Base-by-base conservation (phyloP, 2,888 invertebrate genomes). In the Selenia dentaria region DNA sequence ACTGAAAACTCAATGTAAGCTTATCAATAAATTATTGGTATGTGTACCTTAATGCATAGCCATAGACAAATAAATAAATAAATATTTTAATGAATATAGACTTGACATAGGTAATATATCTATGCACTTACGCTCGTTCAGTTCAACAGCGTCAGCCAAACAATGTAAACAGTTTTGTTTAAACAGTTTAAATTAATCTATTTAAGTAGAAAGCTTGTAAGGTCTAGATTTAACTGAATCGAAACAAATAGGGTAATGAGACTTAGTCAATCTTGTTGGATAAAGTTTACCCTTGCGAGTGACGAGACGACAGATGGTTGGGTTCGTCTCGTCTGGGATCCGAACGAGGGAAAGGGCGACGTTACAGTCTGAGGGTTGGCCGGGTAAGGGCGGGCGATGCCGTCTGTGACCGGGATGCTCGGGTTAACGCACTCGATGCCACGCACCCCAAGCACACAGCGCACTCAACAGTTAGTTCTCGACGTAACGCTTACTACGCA, bases 261-360 rank as follows among this genome's bases (percentile, higher is more conserved):
- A n/a, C 9, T 33, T 40, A 11, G 31, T 32, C 18, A 28, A 14
- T 31, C 35, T 35, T 43, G 50, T 40, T 33, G 41, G 34, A 26
- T 35, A 37, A 53, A 37, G 39, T 51, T 52, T 48, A 49, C 44
- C 54, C 51, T 51, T 46, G 50, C 38, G 35, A 43, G 44, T 27
- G 46, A 49, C 41, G 47, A 40, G 51, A n/a, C 41, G 48, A 41
- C 54, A 54, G 54, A 51, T 53, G 54, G 45, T 38, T 24, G 42
- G 43, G 27, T 60, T 61, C 57, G 67, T 62, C 59, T 61, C 56
- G 71, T 64, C 62, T 70, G 70, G 62, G 64, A 60, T 64, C 64
- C 48, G 47, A 55, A 55, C 49, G 57, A 61, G 67, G 75, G 69
- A 67, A 67, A 73, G 75, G 72, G 70, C 74, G 62, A 74, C 72